Base-by-base conservation (phyloP, 2,888 invertebrate genomes). In the Anthrax anthrax region DNA sequence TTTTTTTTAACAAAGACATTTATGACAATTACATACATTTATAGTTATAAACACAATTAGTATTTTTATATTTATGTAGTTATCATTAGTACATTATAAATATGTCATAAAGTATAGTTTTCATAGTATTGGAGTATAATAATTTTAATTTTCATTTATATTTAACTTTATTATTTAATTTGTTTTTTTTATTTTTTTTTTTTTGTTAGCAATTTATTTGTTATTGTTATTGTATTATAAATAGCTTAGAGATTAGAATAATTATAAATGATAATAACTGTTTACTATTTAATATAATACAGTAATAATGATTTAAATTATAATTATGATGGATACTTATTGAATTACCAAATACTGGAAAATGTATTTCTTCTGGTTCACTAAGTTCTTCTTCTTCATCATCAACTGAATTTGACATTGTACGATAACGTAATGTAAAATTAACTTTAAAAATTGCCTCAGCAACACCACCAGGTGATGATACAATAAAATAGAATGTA, bases 321-420 rank as follows among this genome's bases (percentile, higher is more conserved):
- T 32, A 12, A 32, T 32, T 2, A 12, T 32, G 12, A 36, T 36
- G 36, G 9, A 16, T 13, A 42, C 37, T 42, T 38, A 50, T 45
- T 17, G 50, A 50, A 18, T 47, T 48, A 43, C 65, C 67, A 49
- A 68, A 68, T 13, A 65, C 65, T 1, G 68, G 68, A 53, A 68
- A 68, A 54, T 68, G 68, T 48, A 68, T 68, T 56, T 68, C 68
- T 53, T 68, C 68, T 39, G 68, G 68, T 47, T 65, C 63, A 48
- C 66, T 65, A n/a, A 68, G 58, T 51, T 67, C 67, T 50, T 68
- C 68, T 44, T 68, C 67, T 38, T 57, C 55, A 43, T 66, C 63
- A 43, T 67, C 67, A 47, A 67, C 58, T 29, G 60, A 58, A 55
- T 67, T 67, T 43, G 52, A 47, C 57, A 67, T 62, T 47, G 63